phyloP scores from a whole-genome alignment of 1,140 invertebrate genomes.

The Melanaphis sacchari region DNA sequence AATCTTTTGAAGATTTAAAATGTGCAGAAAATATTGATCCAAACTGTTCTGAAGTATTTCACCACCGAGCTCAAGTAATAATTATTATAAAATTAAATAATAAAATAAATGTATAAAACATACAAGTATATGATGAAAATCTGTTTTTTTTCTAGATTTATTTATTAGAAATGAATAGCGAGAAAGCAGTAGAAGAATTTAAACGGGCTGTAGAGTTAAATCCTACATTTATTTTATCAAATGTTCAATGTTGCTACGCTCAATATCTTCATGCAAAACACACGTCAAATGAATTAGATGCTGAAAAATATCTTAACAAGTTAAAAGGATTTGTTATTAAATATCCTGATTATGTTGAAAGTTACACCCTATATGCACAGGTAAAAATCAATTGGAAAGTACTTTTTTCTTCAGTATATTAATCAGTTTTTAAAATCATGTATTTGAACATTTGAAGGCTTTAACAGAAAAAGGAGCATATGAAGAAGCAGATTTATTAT shows the following conservation, averaged over 20 bases:
- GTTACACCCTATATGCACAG: slow-evolving; percentile 82
- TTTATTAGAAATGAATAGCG: slow-evolving; percentile 79
- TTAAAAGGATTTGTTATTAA: slow-evolving; percentile 79
- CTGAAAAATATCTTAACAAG: slow-evolving; percentile 69
- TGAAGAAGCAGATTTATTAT: slow-evolving; percentile 80
- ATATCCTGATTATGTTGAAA: slow-evolving; percentile 85
- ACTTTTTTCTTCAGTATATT: background rate
- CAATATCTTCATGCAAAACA: slow-evolving; percentile 69
- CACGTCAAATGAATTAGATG: slow-evolving; percentile 62
- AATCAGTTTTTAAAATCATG: background rate
- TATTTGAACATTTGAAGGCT: slow-evolving; percentile 66
- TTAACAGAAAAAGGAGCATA: slow-evolving; percentile 83
- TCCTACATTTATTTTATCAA: slow-evolving; percentile 81
- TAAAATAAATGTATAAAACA: background rate
- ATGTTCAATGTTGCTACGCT: slow-evolving; percentile 89
- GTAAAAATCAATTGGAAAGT: slow-evolving; percentile 64
- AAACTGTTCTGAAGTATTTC: slow-evolving; percentile 84
- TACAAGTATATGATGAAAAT: background rate
- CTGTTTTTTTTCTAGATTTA: slow-evolving; percentile 71
- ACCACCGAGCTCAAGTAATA: slow-evolving; percentile 76
- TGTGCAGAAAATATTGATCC: slow-evolving; percentile 77
- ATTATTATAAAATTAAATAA: slow-evolving; percentile 48
- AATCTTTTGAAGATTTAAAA: slow-evolving; percentile 80
- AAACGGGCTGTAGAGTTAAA: slow-evolving; percentile 81
- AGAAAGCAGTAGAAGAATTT: slow-evolving; percentile 83